These are phyloP conservation scores for Caenorhabditis sp. DNA, from an alignment of 2,888 invertebrate genomes.

Conservation along the genomic window DNA sequence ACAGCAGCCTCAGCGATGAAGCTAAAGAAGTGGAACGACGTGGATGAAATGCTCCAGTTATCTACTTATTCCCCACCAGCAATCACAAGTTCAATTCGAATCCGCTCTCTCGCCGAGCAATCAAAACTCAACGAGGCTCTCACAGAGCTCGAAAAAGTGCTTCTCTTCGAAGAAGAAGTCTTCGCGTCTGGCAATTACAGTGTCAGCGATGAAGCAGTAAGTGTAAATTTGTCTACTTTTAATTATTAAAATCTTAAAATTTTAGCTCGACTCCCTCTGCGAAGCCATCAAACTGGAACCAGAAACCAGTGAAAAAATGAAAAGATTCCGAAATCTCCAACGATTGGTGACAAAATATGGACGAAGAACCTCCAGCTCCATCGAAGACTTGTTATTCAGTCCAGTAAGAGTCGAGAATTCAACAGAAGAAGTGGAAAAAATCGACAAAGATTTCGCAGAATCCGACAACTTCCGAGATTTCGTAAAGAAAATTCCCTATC, in stretches of 20 bases:
- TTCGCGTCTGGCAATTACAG: conserved; percentile 60
- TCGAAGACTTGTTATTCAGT: conserved; percentile 61
- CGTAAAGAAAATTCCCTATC: conserved; percentile 58
- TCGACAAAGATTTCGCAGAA: conserved; percentile 28
- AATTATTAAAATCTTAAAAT: not conserved
- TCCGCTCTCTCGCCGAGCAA: conserved; percentile 52
- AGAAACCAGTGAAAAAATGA: conserved; percentile 58
- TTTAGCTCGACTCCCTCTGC: conserved; percentile 64
- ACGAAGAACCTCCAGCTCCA: conserved; percentile 48
- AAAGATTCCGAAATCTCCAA: conserved; percentile 67
- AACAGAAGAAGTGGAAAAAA: not conserved
- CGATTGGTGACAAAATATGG: conserved; percentile 63
- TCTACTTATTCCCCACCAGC: conserved; percentile 55
- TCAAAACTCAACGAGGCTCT: conserved; percentile 66
- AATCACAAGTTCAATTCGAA: conserved; percentile 51
- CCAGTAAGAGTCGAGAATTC: conserved; percentile 35
- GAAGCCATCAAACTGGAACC: conserved; percentile 52
- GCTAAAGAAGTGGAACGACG: conserved; percentile 60
- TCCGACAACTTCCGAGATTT: conserved; percentile 42
- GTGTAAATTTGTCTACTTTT: too few species aligned
- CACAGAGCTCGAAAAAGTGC: conserved; percentile 60
- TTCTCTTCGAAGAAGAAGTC: conserved; percentile 60
- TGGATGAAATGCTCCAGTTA: conserved; percentile 54
- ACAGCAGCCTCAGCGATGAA: conserved; percentile 65
- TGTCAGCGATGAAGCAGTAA: conserved; percentile 68